Evolutionary conservation across 2,888 invertebrate species (phyloP).

Genomic region (Nudaria mundana): DNA sequence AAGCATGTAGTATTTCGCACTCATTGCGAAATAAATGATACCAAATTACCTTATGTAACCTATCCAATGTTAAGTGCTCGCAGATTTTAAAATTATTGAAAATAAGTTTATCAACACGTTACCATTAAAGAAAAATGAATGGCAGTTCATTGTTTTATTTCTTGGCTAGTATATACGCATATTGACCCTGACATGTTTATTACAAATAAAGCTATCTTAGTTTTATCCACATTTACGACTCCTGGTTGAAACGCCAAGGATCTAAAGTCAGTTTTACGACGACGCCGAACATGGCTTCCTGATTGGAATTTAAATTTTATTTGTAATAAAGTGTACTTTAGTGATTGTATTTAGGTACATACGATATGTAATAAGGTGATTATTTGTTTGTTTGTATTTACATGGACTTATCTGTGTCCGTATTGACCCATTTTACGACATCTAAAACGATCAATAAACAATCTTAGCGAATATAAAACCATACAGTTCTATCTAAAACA

Average conservation of each 20-base stretch:
- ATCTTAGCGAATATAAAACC: too few relatives aligned
- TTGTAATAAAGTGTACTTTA: slow-evolving; percentile 10
- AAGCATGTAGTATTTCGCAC: too few relatives aligned
- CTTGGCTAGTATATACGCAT: slow-evolving; percentile 19
- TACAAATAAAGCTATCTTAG: slow-evolving; percentile 31
- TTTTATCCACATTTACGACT: slow-evolving; percentile 31
- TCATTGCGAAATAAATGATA: too few relatives aligned
- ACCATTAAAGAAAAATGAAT: too few relatives aligned
- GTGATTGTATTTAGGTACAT: slow-evolving; percentile 1
- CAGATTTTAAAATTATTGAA: too few relatives aligned
- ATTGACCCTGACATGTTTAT: slow-evolving; percentile 17
- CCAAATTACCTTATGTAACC: too few relatives aligned
- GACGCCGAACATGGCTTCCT: slow-evolving; percentile 20
- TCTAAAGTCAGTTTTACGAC: slow-evolving; percentile 23
- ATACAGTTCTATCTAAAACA: too few relatives aligned
- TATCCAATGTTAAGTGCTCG: too few relatives aligned
- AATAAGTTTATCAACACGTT: too few relatives aligned
- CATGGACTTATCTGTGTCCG: too few relatives aligned
- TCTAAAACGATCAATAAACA: too few relatives aligned
- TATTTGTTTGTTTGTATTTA: slow-evolving; percentile 4
- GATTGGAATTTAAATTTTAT: slow-evolving; percentile 27
- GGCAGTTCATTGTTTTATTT: slow-evolving; percentile 4
- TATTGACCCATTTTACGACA: too few relatives aligned
- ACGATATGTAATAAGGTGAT: slow-evolving; percentile 4
- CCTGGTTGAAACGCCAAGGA: slow-evolving; percentile 20